phyloP scores from a whole-genome alignment of 2,888 invertebrate genomes.

The Steinernema carpocapsae region DNA sequence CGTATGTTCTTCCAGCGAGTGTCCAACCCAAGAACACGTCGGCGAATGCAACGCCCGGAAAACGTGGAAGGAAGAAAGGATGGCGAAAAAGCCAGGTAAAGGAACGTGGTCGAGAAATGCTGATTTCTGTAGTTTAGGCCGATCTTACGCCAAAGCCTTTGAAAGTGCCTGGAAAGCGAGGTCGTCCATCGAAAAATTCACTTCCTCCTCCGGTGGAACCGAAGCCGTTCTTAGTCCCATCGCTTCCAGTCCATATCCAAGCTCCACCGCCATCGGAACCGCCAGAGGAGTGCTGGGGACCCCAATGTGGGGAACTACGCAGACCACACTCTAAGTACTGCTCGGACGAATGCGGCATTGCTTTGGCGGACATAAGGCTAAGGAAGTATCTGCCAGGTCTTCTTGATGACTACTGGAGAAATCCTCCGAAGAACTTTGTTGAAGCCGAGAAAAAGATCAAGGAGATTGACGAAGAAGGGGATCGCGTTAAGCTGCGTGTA shows the following conservation, averaged over 20 bases:
- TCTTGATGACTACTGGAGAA: conserved; percentile 40
- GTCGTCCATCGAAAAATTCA: not conserved
- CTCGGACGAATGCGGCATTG: conserved; percentile 52
- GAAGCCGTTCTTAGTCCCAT: not conserved
- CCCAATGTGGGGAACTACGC: conserved; percentile 25
- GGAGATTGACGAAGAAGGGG: conserved; percentile 15
- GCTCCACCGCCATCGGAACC: not conserved
- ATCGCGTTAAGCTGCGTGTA: not conserved
- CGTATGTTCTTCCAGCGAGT: not conserved
- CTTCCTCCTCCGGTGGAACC: not conserved
- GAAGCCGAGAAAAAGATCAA: conserved; percentile 6
- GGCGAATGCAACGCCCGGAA: not conserved
- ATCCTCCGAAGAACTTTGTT: not conserved
- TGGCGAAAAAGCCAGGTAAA: not conserved
- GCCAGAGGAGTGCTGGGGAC: conserved; percentile 6
- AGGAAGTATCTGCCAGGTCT: conserved; percentile 41
- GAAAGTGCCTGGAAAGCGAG: conserved; percentile 1
- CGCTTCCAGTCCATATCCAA: not conserved
- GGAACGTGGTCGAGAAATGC: not conserved
- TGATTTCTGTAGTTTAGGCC: not conserved
- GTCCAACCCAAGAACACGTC: not conserved
- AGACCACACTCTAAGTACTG: conserved; percentile 51
- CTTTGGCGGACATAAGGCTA: conserved; percentile 45
- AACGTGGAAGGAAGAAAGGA: conserved; percentile 1
- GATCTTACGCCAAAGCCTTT: not conserved